Base-by-base conservation (phyloP, 2,113 vertebrate genomes). In the Myotis brandtii region DNA sequence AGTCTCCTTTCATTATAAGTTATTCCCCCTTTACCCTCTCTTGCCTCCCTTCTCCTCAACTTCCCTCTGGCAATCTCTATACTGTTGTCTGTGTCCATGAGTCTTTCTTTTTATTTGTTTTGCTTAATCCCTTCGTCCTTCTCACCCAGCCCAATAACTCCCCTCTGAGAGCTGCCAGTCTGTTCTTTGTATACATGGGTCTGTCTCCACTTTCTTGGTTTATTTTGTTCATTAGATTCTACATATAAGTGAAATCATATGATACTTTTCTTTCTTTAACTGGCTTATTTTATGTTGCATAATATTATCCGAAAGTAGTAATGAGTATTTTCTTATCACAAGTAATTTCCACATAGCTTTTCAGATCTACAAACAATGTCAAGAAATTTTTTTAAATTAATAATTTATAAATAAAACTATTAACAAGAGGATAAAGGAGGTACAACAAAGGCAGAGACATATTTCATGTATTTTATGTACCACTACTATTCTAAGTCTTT, bases 361-460 rank as follows among this genome's bases (percentile, higher is more conserved):
- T 77, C 40, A 76, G 59, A 82, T 17, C 59, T 80, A 70, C 25
- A 91, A 88, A 70, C 25, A 91, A 91, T 90, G 30, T 23, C n/a
- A 43, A 43, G 70, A 87, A 75, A 76, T 4, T 20, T 13, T 75
- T 81, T 59, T 86, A 77, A 84, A 84, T 34, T 20, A 79, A 2
- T 43, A 66, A 66, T 86, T 80, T 50, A 4, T 92, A 88, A 64
- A 18, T 84, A 83, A 84, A 84, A 17, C 8, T 79, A 72, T 46
- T 72, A 82, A 52, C 8, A 88, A 66, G 18, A 67, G 13, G 5
- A 77, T 64, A 83, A 46, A 94, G 46, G 37, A 72, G 43, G 13
- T 52, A 73, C 8, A 59, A 23, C 18, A 73, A 79, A 93, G 11
- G 46, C 37, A 50, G 25, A 23, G 37, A 91, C 50, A 70, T 43